Evolutionary conservation across 2,888 invertebrate genomes (phyloP), one percentile per base, ranked within the genome.

Genomic region (Plutella xylostella): DNA sequence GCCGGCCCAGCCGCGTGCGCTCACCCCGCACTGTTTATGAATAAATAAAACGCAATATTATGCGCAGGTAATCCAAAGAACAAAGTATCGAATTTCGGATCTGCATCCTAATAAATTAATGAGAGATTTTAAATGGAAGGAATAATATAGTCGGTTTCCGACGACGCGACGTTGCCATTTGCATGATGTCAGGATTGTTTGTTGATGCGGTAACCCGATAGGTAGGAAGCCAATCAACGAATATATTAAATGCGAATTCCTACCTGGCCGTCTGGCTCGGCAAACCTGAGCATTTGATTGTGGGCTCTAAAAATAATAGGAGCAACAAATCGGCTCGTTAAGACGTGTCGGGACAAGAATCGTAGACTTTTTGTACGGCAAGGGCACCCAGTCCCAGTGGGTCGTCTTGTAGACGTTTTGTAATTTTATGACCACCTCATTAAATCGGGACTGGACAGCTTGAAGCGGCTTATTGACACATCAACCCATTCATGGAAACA

Each of bases 281-380:
- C 40, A 25, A 19, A 9, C 41, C 15, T 4, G 12, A 31, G 31
- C 39, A 37, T 37, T 37, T 37, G 14, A 31, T 21, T 21, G 31
- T 52, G 51, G 56, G 54, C 54, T 57, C 63, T 68, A 58, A 67
- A 69, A 65, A 70, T 73, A 74, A 79, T 76, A 72, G 68, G 66
- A 61, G 63, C 67, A 63, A 76, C 74, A 77, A 71, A 78, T 75
- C 75, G 70, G 66, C 64, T 61, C 72, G 69, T 69, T 74, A 63
- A 59, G 65, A 80, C 79, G 73, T 79, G 82, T 82, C 70, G 61
- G 66, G 71, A 82, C 82, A 79, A 64, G 79, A 63, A n/a, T 69
- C 67, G 68, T 61, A 57, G 57, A 63, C 61, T 75, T 76, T 78
- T 68, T 69, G 65, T 45, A 21, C 37, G 15, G 21, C 30, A 44